Percentiles rank a stretch among this genome's conserved stretches.
These are phyloP conservation scores for Salarias fasciatus DNA, from an alignment of 2,797 vertebrate species.

Conservation along the genomic window DNA sequence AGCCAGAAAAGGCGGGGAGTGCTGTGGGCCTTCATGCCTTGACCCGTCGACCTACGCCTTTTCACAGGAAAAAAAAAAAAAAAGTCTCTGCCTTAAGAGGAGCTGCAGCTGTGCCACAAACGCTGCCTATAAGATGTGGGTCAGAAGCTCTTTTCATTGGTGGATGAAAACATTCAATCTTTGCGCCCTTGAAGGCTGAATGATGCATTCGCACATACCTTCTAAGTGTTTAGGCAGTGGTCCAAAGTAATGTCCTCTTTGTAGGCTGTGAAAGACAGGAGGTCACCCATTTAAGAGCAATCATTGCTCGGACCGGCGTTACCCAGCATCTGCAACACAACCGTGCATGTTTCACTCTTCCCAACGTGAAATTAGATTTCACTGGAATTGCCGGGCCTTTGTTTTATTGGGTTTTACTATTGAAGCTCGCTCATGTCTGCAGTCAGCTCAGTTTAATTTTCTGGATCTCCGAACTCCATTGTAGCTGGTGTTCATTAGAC, in stretches of 20 bases:
- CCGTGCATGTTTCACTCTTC: constrained; percentile 3
- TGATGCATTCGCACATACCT: constrained; percentile 46
- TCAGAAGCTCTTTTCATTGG: constrained; percentile 58
- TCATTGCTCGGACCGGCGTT: constrained; percentile 30
- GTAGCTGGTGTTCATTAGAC: constrained; percentile 37
- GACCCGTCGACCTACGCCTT: constrained; percentile 50
- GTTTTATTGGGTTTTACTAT: constrained; percentile 33
- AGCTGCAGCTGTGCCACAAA: constrained; percentile 36
- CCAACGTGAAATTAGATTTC: constrained; percentile 34
- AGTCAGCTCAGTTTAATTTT: constrained; percentile 28
- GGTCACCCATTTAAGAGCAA: constrained; percentile 61
- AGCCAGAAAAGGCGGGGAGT: constrained; percentile 35
- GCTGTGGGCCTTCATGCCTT: constrained; percentile 36
- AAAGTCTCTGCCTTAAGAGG: constrained; percentile 27
- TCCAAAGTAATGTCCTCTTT: constrained; percentile 42
- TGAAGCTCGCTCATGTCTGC: constrained; percentile 23
- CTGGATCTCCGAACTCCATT: constrained; percentile 14
- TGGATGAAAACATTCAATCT: constrained; percentile 52
- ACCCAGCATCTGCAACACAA: constrained; percentile 10
- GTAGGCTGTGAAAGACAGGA: constrained; percentile 37
- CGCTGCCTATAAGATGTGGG: constrained; percentile 45
- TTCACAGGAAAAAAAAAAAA: constrained; percentile 22
- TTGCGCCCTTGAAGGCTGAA: constrained; percentile 55
- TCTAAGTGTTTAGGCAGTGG: constrained; percentile 35
- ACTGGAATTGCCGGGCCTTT: constrained; percentile 18